These are phyloP conservation scores for Buphagus erythrorhynchus DNA, from an alignment of 2,797 vertebrate species.

Conservation along the genomic window DNA sequence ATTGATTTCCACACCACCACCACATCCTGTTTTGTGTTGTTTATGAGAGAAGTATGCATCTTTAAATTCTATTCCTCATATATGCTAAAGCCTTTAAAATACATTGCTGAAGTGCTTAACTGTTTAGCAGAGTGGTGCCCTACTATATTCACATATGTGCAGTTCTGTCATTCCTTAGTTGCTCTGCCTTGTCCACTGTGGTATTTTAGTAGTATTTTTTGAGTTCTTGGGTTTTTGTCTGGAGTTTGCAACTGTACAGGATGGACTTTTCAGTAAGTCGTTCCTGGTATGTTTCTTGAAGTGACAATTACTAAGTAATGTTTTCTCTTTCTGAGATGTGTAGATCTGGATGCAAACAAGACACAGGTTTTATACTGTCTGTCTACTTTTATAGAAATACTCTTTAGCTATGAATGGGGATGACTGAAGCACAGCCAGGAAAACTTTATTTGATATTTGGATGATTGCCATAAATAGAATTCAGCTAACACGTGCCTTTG, in stretches of 20 bases:
- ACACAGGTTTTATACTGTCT: slow-evolving; percentile 13
- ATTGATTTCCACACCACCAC: not conserved
- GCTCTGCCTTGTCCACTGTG: not conserved
- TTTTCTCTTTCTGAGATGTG: not conserved
- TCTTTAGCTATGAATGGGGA: slow-evolving; percentile 48
- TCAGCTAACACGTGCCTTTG: slow-evolving; percentile 49
- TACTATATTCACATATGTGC: accelerated
- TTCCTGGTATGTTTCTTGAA: not conserved
- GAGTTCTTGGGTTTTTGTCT: not conserved
- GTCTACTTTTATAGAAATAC: slow-evolving; percentile 8
- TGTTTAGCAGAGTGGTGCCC: not conserved
- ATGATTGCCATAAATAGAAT: slow-evolving; percentile 30
- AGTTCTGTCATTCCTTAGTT: not conserved
- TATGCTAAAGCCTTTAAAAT: not conserved
- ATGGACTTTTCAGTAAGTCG: not conserved
- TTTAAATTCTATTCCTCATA: not conserved
- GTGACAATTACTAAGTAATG: not conserved
- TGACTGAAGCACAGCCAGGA: slow-evolving; percentile 48
- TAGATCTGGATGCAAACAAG: not conserved
- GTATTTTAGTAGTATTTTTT: not conserved
- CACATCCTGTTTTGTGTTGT: not conserved
- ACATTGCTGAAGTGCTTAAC: accelerated
- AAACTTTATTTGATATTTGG: slow-evolving; percentile 65
- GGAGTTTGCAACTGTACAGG: not conserved
- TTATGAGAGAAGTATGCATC: not conserved